phyloP scores from a whole-genome alignment of 2,113 vertebrate species.

The Neogale vison region DNA sequence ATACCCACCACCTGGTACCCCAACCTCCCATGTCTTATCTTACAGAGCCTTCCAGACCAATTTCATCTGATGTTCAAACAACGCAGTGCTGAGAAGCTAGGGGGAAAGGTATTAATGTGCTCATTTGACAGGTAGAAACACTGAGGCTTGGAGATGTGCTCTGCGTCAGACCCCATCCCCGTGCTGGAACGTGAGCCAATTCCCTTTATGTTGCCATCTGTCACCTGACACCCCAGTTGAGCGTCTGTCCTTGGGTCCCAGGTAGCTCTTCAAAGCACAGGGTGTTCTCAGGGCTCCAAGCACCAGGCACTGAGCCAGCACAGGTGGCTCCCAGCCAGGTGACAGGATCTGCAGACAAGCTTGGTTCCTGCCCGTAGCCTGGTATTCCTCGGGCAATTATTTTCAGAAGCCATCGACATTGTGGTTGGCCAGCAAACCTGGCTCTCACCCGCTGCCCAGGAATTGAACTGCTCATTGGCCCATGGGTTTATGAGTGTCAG shows the following conservation, averaged over 20 bases:
- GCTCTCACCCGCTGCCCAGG: background rate
- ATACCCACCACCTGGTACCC: too few species aligned
- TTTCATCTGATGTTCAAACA: background rate
- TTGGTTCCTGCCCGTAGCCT: background rate
- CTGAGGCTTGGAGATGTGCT: background rate
- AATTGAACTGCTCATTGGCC: constrained; percentile 11
- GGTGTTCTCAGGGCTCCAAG: background rate
- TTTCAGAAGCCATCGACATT: constrained; percentile 8
- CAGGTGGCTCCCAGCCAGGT: background rate
- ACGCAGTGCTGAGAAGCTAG: background rate
- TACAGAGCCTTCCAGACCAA: background rate
- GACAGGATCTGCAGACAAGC: background rate
- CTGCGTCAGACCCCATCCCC: background rate
- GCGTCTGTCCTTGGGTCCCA: background rate
- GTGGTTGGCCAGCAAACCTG: background rate
- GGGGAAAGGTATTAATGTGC: background rate
- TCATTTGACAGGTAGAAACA: background rate
- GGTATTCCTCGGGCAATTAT: background rate
- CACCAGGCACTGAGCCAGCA: background rate
- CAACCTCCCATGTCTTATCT: background rate
- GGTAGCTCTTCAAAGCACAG: background rate
- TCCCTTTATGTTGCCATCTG: background rate
- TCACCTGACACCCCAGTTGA: background rate
- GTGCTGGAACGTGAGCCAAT: background rate
- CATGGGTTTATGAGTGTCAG: background rate